Percentiles rank a stretch among this genome's conserved stretches.
Conservation (phyloP, 2,797 vertebrate species). For the Cacajao melanocephalus region DNA sequence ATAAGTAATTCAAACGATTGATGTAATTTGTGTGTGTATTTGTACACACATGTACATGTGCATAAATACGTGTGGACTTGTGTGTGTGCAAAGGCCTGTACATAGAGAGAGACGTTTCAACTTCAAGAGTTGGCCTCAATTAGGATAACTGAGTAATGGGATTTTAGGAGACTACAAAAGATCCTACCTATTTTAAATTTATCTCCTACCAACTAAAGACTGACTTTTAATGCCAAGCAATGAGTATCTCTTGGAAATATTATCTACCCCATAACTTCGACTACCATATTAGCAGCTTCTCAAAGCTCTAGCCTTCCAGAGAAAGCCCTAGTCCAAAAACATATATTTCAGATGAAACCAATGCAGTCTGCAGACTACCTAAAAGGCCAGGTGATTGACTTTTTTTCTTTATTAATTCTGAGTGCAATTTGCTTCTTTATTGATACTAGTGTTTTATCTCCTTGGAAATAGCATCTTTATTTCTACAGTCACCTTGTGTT, state of each 20-base stretch:
- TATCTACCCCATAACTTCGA: neutral
- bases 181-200: neutral
- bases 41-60: neutral
- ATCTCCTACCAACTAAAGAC: neutral
- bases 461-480: neutral
- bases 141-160: neutral
- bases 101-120: neutral
- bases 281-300: neutral
- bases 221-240: neutral
- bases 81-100: neutral
- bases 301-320: neutral
- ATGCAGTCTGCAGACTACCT: neutral
- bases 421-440: neutral
- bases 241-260: neutral
- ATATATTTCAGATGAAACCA: neutral
- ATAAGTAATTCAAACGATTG: neutral
- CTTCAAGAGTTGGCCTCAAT: neutral
- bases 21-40: neutral
- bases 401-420: conserved; percentile 46
- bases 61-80: neutral
- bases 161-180: neutral
- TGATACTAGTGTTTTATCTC: neutral
- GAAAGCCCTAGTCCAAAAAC: neutral
- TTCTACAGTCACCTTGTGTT: conserved; percentile 30
- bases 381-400: neutral